These are phyloP conservation scores for Fundulus diaphanus DNA, from an alignment of 2,797 vertebrate genomes.

Conservation along the genomic window DNA sequence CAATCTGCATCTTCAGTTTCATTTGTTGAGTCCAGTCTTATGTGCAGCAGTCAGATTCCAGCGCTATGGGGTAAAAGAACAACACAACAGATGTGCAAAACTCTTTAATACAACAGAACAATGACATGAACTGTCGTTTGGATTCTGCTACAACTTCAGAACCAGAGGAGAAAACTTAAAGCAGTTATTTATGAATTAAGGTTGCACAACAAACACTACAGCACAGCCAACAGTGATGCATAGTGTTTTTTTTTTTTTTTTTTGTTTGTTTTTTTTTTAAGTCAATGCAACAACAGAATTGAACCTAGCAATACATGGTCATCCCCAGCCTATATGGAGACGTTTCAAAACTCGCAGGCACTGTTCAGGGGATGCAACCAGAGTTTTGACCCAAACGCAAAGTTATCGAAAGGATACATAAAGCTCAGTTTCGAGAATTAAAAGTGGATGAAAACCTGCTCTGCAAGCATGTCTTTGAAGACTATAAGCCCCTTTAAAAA, in stretches of 20 bases:
- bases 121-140: conserved; percentile 57
- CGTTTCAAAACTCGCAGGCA: conserved; percentile 40
- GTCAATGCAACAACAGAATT: conserved; percentile 27
- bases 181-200: conserved; percentile 36
- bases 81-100: conserved; percentile 69
- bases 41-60: neutral
- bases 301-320: conserved; percentile 32
- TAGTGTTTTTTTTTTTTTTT: conserved; percentile 30
- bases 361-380: conserved; percentile 58
- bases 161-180: conserved; percentile 38
- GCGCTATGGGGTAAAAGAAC: conserved; percentile 14
- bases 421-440: conserved; percentile 1
- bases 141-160: conserved; percentile 64
- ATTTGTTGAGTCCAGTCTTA: conserved; percentile 14
- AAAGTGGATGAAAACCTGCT: conserved; percentile 20
- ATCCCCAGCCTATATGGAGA: conserved; percentile 31
- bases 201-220: conserved; percentile 46
- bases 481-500: conserved; percentile 26
- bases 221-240: conserved; percentile 33
- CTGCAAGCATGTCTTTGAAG: conserved; percentile 27
- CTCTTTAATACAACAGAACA: conserved; percentile 72
- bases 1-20: conserved; percentile 23
- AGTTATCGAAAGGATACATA: conserved; percentile 31
- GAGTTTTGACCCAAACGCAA: conserved; percentile 39
- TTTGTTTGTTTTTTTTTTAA: conserved; percentile 17